Evolutionary conservation across 1,140 invertebrate species (phyloP).

Genomic region (Goniozus legneri): DNA sequence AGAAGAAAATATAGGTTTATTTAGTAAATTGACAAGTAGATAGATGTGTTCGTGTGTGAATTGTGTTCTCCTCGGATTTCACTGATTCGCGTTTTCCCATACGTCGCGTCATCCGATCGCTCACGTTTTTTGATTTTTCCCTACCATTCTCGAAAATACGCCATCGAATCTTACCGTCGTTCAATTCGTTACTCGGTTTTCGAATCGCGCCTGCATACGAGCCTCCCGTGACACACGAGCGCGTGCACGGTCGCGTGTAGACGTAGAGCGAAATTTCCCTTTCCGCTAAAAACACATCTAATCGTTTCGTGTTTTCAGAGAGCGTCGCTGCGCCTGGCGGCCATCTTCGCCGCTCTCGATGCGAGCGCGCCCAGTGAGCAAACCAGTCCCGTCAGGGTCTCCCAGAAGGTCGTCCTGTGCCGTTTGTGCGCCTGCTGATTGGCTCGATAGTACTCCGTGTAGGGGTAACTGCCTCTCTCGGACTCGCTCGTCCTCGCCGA

Average conservation of each 20-base stretch:
- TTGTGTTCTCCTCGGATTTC: not conserved
- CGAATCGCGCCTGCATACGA: too few species aligned
- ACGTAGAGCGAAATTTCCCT: too few species aligned
- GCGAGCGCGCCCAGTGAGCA: conserved; percentile 51
- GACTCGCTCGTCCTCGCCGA: conserved; percentile 11
- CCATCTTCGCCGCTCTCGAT: conserved; percentile 48
- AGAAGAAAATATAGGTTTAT: conserved; percentile 44
- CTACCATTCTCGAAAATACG: too few species aligned
- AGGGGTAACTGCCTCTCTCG: conserved; percentile 17
- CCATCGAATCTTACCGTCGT: too few species aligned
- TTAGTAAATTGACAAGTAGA: conserved; percentile 49
- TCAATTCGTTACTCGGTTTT: too few species aligned
- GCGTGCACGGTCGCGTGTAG: too few species aligned
- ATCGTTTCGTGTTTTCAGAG: conserved; percentile 38
- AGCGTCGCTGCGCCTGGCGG: conserved; percentile 36
- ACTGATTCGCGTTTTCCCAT: too few species aligned
- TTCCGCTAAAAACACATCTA: too few species aligned
- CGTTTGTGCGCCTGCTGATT: conserved; percentile 28
- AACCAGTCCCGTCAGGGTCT: conserved; percentile 47
- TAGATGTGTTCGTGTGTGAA: conserved; percentile 25
- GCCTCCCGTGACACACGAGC: too few species aligned
- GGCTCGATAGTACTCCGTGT: conserved; percentile 21
- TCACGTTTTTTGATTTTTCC: too few species aligned
- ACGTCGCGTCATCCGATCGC: too few species aligned
- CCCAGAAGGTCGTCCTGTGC: conserved; percentile 44